Percentiles rank a stretch among this genome's conserved stretches.
Conservation (phyloP, 2,888 invertebrate genomes). For the Reticulitermes lucifugus region DNA sequence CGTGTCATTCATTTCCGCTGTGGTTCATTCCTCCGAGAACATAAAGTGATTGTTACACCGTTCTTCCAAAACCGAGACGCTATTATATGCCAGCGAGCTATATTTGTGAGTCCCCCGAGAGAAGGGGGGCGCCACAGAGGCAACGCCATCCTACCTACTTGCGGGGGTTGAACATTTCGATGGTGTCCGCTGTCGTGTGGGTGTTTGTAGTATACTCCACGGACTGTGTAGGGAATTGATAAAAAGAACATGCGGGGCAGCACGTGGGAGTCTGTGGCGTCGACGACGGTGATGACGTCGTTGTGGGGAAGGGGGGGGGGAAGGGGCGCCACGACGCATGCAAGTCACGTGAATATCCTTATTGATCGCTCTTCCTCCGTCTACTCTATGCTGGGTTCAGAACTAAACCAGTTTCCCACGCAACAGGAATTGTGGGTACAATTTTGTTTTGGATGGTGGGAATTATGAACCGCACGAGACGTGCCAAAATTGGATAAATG, state of each 20-base stretch:
- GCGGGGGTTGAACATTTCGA: not conserved
- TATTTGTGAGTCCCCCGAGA: slow-evolving; percentile 9
- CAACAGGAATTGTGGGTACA: not conserved
- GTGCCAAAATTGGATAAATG: too few relatives aligned
- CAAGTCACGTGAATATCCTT: slow-evolving; percentile 40
- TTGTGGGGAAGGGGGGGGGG: not conserved
- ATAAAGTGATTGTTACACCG: slow-evolving; percentile 5
- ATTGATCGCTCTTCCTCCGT: slow-evolving; percentile 25
- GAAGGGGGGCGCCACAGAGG: not conserved
- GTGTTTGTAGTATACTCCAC: not conserved
- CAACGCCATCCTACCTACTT: not conserved
- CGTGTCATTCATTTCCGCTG: too few relatives aligned
- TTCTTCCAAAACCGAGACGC: not conserved
- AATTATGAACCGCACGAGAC: slow-evolving; percentile 5
- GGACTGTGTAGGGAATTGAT: not conserved
- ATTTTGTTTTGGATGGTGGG: not conserved
- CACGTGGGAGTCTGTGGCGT: slow-evolving; percentile 16
- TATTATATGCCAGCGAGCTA: not conserved
- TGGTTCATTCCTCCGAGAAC: not conserved
- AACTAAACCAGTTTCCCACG: slow-evolving; percentile 1
- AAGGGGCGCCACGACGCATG: slow-evolving; percentile 25
- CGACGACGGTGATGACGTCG: slow-evolving; percentile 20
- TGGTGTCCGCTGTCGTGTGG: not conserved
- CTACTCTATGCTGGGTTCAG: not conserved
- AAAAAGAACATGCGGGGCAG: not conserved